These are phyloP conservation scores for Pyrrhosoma nymphula DNA, from an alignment of 2,888 invertebrate species.

Conservation along the genomic window DNA sequence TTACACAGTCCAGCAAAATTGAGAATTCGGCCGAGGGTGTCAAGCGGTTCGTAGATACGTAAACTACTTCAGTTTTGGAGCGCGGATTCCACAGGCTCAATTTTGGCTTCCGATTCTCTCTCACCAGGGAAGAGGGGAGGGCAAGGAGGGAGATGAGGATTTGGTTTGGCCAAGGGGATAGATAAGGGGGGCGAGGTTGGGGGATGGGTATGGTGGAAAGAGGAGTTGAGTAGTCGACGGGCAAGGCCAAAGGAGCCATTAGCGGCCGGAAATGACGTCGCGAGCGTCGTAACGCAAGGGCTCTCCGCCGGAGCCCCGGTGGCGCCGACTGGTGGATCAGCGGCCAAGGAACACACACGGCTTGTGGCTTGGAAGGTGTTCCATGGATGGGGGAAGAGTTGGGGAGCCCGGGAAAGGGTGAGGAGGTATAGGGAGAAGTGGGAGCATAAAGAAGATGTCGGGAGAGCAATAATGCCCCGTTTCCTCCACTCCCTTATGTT, in stretches of 20 bases:
- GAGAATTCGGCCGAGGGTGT: not conserved
- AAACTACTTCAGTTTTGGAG: not conserved
- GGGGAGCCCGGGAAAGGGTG: not conserved
- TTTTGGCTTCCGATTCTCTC: not conserved
- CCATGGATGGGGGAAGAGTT: not conserved
- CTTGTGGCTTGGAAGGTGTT: no score
- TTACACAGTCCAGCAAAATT: no score
- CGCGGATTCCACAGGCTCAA: not conserved
- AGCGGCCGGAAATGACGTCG: constrained; percentile 52
- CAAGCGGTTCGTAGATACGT: no score
- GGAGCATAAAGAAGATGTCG: not conserved
- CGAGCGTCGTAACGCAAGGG: not conserved
- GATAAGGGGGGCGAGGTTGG: not conserved
- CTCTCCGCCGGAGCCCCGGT: constrained; percentile 25
- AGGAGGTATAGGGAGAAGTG: not conserved
- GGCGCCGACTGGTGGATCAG: constrained; percentile 1
- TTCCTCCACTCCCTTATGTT: no score
- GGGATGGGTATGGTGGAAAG: not conserved
- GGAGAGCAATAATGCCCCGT: not conserved
- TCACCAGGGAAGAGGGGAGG: not conserved
- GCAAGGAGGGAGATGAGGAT: not conserved
- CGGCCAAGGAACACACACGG: not conserved
- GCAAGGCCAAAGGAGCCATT: constrained; percentile 58
- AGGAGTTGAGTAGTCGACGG: not conserved
- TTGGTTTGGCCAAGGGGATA: not conserved